A percentile compares a stretch with the other conserved stretches of the same genome.
phyloP scores from a whole-genome alignment of 2,113 vertebrate species.

The Oryzias curvinotus region DNA sequence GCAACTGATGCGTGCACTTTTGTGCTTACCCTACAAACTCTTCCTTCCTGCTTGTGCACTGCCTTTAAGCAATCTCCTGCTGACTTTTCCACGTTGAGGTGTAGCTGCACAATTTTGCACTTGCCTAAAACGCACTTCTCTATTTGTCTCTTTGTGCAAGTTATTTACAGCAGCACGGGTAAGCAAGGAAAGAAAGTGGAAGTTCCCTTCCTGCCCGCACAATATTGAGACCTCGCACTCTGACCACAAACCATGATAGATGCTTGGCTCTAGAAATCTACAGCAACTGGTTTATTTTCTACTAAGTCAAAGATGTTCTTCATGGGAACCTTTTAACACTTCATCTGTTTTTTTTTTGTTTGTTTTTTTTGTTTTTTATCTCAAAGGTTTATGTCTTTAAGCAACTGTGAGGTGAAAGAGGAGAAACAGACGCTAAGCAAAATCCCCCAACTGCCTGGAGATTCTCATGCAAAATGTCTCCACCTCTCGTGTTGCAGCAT shows the following conservation, averaged over 20 bases:
- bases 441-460: neutral
- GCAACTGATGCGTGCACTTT: constrained; percentile 9
- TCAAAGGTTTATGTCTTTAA: neutral
- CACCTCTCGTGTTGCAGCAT: constrained; percentile 16
- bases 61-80: neutral
- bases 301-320: constrained; percentile 3
- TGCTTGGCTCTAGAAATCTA: constrained; percentile 23
- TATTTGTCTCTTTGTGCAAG: constrained; percentile 11
- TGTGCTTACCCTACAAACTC: neutral
- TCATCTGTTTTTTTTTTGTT: neutral
- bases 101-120: constrained; percentile 7
- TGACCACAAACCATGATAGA: constrained; percentile 72
- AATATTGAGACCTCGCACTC: constrained; percentile 65
- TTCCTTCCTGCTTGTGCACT: constrained; percentile 8
- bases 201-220: constrained; percentile 78
- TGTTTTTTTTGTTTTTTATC: neutral
- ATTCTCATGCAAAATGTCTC: constrained; percentile 1
- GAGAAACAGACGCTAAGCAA: neutral
- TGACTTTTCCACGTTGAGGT: constrained; percentile 10
- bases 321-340: neutral
- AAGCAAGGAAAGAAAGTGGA: constrained; percentile 74
- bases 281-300: constrained; percentile 12
- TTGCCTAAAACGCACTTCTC: constrained; percentile 17
- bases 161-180: constrained; percentile 52
- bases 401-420: neutral